Evolutionary conservation across 2,888 invertebrate species (phyloP), one percentile per base, ranked within the genome.

Genomic region (Trichopoda pennipes): DNA sequence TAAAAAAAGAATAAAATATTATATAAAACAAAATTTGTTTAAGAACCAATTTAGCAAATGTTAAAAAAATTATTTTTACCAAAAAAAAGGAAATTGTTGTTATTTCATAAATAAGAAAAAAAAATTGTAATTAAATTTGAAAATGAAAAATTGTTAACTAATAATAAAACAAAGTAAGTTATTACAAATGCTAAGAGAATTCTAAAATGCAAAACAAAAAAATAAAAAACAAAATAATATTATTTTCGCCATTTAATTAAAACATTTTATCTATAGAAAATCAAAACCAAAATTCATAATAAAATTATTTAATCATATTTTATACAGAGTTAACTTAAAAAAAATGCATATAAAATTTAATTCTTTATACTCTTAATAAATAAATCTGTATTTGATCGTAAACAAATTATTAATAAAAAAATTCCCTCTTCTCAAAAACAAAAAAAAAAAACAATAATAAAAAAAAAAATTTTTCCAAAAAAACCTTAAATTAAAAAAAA

Each of bases 11-110:
- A 69, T 66, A 63, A 58, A 61, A 47, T 35, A 55, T 42, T 10
- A 32, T 47, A 10, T 8, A 42, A 64, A 70, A 75, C 69, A 56
- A 70, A 58, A 49, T 64, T 64, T 79, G 44, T 63, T 76, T 77
- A 69, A 80, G 64, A 73, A 80, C 56, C 58, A 80, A 83, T 76
- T 80, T 68, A 69, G 64, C 69, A 76, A 76, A 66, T 12, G 12
- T 9, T 49, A 23, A 35, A 78, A 68, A 32, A 68, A 66, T n/a
- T 35, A 35, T 53, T 38, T 42, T 60, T 21, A 53, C 42, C 49
- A 2, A 53, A 68, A 21, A 47, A 69, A 28, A 38, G n/a, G 60
- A 61, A 81, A 47, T 72, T 72, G 72, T 82, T 83, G 76, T 80
- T 73, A 76, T 77, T 80, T 64, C 74, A 72, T 74, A 51, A 58